These are phyloP conservation scores for Mus spretus DNA, from an alignment of 2,797 vertebrate genomes.

Conservation along the genomic window DNA sequence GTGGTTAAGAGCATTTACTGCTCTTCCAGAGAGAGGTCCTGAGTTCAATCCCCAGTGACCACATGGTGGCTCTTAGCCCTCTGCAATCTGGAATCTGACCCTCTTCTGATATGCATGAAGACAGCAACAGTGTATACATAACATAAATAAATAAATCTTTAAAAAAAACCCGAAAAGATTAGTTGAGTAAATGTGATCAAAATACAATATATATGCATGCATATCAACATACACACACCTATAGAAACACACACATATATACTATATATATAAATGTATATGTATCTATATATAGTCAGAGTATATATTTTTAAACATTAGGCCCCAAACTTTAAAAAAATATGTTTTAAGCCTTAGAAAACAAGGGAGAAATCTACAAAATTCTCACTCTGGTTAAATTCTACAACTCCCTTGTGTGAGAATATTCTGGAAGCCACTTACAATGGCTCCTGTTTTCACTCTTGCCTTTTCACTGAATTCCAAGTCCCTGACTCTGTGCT, in stretches of 20 bases:
- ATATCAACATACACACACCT: not conserved
- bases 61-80: no score
- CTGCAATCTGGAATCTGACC: no score
- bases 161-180: not conserved
- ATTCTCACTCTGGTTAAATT: slow-evolving; percentile 14
- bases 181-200: not conserved
- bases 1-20: no score
- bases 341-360: not conserved
- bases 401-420: not conserved
- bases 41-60: no score
- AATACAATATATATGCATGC: not conserved
- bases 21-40: no score
- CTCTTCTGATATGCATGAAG: no score
- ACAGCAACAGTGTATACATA: no score
- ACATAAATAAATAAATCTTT: no score
- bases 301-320: not conserved
- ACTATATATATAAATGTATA: no score
- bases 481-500: not conserved
- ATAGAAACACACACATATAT: no score
- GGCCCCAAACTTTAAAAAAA: not conserved
- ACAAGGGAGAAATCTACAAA: not conserved
- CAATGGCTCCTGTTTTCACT: not conserved
- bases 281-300: not conserved
- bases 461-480: not conserved
- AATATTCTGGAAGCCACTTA: not conserved